Base-by-base conservation (phyloP, 2,888 invertebrate genomes). In the Ichneumoninae sp. region DNA sequence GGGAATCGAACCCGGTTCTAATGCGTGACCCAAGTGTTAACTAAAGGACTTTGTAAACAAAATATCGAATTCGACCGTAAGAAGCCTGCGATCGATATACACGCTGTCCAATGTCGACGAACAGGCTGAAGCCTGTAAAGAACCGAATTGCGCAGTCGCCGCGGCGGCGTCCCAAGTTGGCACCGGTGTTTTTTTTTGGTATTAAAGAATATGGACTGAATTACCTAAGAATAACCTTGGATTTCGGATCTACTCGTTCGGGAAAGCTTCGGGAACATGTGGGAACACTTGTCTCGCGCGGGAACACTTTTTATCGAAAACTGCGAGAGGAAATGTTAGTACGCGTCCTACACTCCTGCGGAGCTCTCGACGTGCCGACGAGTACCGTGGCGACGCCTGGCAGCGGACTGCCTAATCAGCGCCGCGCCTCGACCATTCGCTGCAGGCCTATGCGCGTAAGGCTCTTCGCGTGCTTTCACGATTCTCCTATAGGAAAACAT, bases 261-360 rank as follows among this genome's bases (percentile, higher is more conserved):
- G 54, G 54, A 22, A 54, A 54, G 54, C 22, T 54, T 54, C 22
- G 54, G 54, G 54, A 54, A 54, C 54, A 54, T 54, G 22, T 54
- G 54, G 54, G 19, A 19, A 54, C 54, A 54, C 54, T 54, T 54
- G 10, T 6, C 22, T 54, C 54, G 22, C 54, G 19, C 19, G 2
- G 54, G 8, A 54, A 22, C 19, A 54, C 19, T 54, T 54, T 54
- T 54, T 54, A 10, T 22, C 22, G 19, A 22, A 8, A 54, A 22
- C 22, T 22, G 4, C 54, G 22, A 22, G 19, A 54, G 22, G 54
- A 54, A 54, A 22, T 19, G 54, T 54, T 10, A n/a, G 22, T 1
- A 19, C 19, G 54, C 54, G 54, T 54, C 10, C 19, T 22, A 22
- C 54, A 7, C 22, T 54, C 10, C 54, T 8, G 3, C 54, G 3